Conservation (phyloP, 2,797 vertebrate species). For the Lepus oiostolus region DNA sequence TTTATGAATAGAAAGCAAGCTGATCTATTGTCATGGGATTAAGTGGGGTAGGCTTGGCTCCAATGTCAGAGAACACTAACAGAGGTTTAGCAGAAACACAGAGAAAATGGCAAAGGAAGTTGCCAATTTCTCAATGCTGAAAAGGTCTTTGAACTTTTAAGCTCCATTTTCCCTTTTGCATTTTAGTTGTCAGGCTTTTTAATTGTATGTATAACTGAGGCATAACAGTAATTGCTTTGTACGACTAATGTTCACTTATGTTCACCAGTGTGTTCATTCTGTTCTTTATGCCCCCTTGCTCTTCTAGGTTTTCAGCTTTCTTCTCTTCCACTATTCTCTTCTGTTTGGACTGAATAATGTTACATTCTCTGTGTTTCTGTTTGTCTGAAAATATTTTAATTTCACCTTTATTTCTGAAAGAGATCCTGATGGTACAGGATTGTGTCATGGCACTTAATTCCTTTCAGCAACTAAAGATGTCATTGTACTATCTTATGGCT, state of each 20-base stretch:
- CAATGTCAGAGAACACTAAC: background rate
- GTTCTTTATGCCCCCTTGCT: background rate
- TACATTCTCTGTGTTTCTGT: background rate
- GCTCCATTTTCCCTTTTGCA: background rate
- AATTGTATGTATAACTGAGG: background rate
- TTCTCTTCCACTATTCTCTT: background rate
- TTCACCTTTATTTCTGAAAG: background rate
- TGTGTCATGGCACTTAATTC: background rate
- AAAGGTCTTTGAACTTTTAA: background rate
- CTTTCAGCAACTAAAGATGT: background rate
- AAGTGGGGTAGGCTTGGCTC: background rate
- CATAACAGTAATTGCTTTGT: background rate
- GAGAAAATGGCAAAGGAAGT: background rate
- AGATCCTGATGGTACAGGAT: background rate
- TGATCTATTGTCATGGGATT: background rate
- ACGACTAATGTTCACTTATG: background rate
- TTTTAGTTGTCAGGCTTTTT: background rate
- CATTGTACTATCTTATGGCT: background rate
- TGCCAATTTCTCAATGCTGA: background rate
- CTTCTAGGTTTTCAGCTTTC: background rate
- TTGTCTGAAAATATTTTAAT: slow-evolving; percentile 24
- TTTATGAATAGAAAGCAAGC: background rate
- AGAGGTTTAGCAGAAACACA: background rate
- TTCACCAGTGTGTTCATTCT: background rate
- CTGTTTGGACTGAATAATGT: background rate